Evolutionary conservation across 2,113 vertebrate genomes (phyloP).

Genomic region (Hippolais icterina): DNA sequence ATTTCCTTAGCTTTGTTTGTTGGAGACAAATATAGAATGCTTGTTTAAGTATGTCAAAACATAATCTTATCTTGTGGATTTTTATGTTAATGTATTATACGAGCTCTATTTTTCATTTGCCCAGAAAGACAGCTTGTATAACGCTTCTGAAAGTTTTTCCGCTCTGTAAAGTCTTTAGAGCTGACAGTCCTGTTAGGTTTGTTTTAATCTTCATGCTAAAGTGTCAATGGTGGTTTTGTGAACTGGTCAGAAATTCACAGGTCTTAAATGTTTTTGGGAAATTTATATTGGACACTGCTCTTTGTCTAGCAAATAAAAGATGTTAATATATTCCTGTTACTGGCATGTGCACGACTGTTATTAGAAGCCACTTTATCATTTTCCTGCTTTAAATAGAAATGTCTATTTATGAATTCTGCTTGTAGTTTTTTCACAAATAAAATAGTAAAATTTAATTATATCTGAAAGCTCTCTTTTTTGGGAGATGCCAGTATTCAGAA

Average conservation of each 20-base stretch:
- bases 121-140: slow-evolving; percentile 96
- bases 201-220: slow-evolving; percentile 87
- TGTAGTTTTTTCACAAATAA: slow-evolving; percentile 99
- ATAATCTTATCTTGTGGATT: slow-evolving; percentile 86
- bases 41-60: slow-evolving; percentile 97
- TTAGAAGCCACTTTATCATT: slow-evolving; percentile 97
- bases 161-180: slow-evolving; percentile 89
- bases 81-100: slow-evolving; percentile 93
- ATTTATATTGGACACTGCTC: slow-evolving; percentile 95
- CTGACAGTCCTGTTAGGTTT: slow-evolving; percentile 84
- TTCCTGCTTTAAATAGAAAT: slow-evolving; percentile 99
- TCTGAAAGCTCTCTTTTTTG: slow-evolving; percentile 73
- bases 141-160: slow-evolving; percentile 87
- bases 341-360: slow-evolving; percentile 99
- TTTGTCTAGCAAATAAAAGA: slow-evolving; percentile 96
- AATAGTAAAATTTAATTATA: slow-evolving; percentile 94
- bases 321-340: slow-evolving; percentile 99
- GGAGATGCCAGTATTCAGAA: slow-evolving; percentile 34
- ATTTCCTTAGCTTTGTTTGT: slow-evolving; percentile 96
- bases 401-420: slow-evolving; percentile 99
- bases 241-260: slow-evolving; percentile 94
- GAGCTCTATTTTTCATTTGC: slow-evolving; percentile 89
- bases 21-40: slow-evolving; percentile 96
- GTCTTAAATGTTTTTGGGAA: slow-evolving; percentile 94
- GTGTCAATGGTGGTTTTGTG: slow-evolving; percentile 97